Conservation (phyloP, 2,797 vertebrate genomes). For the Tenualosa ilisha region DNA sequence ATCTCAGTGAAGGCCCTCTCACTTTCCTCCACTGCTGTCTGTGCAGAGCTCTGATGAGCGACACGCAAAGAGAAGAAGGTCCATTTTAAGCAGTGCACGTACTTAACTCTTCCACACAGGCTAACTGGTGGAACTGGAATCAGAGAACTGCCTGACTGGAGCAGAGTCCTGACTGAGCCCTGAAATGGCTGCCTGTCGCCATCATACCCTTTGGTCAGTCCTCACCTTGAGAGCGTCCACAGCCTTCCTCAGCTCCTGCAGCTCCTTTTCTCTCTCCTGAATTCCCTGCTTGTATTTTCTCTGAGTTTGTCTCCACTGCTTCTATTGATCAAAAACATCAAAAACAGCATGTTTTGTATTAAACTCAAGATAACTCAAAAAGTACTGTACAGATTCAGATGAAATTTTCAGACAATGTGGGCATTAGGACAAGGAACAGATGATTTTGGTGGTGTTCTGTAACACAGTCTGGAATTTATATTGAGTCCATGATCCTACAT, state of each 20-base stretch:
- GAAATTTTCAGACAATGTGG: no score
- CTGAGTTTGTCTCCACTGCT: not conserved
- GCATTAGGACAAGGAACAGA: no score
- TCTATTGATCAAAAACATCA: not conserved
- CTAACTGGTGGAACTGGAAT: no score
- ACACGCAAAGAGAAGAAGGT: not conserved
- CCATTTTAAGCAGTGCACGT: not conserved
- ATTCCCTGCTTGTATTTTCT: not conserved
- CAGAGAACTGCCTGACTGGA: not conserved
- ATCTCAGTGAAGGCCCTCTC: conserved; percentile 37
- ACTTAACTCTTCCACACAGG: not conserved
- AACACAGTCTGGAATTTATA: no score
- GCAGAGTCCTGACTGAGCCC: no score
- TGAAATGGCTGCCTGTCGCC: not conserved
- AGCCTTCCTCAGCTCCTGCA: not conserved
- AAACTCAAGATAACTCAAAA: no score
- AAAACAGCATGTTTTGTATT: not conserved
- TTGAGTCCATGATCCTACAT: no score
- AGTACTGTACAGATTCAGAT: no score
- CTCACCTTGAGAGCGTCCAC: conserved; percentile 7
- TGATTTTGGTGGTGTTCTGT: no score
- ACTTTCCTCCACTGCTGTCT: conserved; percentile 28
- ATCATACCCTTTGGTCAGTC: not conserved
- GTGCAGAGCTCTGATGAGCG: not conserved
- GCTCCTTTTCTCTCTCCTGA: not conserved